Base-by-base conservation (phyloP, 2,797 vertebrate species). In the Phalloptychus januarius region DNA sequence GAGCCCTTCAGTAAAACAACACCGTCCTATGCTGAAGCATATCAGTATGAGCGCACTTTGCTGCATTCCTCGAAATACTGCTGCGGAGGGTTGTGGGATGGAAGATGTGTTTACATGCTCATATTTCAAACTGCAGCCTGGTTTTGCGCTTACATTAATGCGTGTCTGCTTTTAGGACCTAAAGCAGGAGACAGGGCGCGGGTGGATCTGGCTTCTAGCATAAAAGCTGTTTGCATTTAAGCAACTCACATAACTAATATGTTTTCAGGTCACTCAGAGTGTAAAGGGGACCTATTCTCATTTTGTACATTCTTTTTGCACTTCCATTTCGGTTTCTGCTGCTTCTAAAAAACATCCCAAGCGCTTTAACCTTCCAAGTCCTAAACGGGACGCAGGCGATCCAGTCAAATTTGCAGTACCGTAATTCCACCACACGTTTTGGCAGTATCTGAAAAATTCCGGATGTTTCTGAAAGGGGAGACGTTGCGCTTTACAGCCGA, bases 1-100 rank as follows among this genome's bases (percentile, higher is more conserved):
- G 86, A 79, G 80, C 16, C 38, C 54, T 45, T 7, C 54, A 67
- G 40, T 46, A n/a, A 58, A 79, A 75, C 77, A 70, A 74, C 12
- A 15, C 63, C 28, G 15, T 42, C 23, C 50, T 80, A 71, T 79
- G 75, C 74, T 67, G 42, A 1, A 4, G 45, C 12, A 33, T n/a
- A 65, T 80, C 65, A 20, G 74, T 46, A 76, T 71, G 70, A 44
- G 61, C 12, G 25, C 69, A 36, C 33, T 50, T 5, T 36, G 45
- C 20, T 33, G 16, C 8, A 36, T 48, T 72, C 31, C 8, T 72
- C 11, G 28, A 31, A 72, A 72, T 40, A 70, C 67, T 65, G 61
- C 61, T 18, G 0, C 7, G 15, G 40, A 70, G 23, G 67, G 67
- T 13, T n/a, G 67, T 44, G 40, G 40, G 23, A 4, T 28, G 13